Base-by-base conservation (phyloP, 92 coral and sea anemone genomes). In the Siderastrea siderea region DNA sequence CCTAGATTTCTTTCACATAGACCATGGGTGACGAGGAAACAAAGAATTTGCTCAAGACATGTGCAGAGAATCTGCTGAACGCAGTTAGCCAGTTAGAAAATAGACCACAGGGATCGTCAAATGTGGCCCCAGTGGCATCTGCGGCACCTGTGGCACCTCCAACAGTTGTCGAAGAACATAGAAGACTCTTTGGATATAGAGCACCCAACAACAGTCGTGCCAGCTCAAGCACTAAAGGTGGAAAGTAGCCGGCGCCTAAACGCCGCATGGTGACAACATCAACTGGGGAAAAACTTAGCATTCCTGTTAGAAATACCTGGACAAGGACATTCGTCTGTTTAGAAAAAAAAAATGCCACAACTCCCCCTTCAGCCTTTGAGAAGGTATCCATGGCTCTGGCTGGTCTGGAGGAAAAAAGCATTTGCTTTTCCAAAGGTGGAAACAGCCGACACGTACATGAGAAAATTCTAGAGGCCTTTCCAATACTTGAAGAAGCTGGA, bases 141-240 rank as follows among this genome's bases (percentile, higher is more conserved):
- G 78, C 47, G 58, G 60, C 13, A 48, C 69, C 44, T 5, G 69
- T 26, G 11, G 69, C 57, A 64, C 69, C 44, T 70, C 50, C 26
- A 44, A 50, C 81, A 57, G 75, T 58, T 67, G 81, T 76, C 38
- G 81, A 76, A 76, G 94, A 91, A 62, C 91, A 91, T 85, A 87
- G 94, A 63, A 83, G 91, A 50, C 78, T 91, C 51, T 87, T 91
- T 83, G 87, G 87, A 74, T 91, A 83, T 76, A 83, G 86, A 60
- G 85, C 94, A 51, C 92, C 94, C 5, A 70, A 90, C 77, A 64
- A 79, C 47, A 70, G 75, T 70, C 75, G 75, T 70, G 54, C 84
- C 61, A 51, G 51, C 75, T 26, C 80, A 57, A 70, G 79, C 68
- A 49, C 80, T 44, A 57, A 26, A 52, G 57, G 57, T 76, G 80